phyloP scores from a whole-genome alignment of 2,797 vertebrate genomes.

The Anguilla pacifica region DNA sequence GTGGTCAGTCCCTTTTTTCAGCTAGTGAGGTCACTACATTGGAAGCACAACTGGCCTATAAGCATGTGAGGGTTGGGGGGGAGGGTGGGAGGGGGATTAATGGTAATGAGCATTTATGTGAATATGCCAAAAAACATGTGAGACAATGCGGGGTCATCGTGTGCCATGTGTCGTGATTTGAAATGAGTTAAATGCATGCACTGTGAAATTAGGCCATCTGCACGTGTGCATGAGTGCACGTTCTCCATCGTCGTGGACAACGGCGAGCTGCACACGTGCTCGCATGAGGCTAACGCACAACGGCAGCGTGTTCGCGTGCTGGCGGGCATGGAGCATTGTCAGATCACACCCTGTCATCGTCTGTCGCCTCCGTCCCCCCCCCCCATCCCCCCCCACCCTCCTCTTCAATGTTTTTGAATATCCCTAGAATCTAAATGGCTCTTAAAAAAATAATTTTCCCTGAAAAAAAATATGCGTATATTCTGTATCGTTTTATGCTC shows the following conservation, averaged over 20 bases:
- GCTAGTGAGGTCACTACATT: not conserved
- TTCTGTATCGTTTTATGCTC: too few species aligned
- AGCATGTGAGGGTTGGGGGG: not conserved
- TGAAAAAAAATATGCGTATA: too few species aligned
- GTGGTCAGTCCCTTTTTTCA: too few species aligned
- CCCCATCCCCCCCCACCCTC: too few species aligned
- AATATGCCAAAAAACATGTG: not conserved
- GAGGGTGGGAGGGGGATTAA: not conserved
- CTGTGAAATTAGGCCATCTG: not conserved
- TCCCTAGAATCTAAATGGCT: not conserved
- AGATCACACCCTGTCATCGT: not conserved
- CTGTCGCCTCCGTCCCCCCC: not conserved
- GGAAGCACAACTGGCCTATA: not conserved
- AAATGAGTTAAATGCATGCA: not conserved
- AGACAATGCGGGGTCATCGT: not conserved
- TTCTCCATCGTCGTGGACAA: not conserved
- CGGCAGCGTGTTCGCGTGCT: not conserved
- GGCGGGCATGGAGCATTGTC: not conserved
- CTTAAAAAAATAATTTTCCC: too few species aligned
- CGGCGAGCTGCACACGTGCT: not conserved
- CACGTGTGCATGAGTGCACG: not conserved
- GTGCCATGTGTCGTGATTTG: not conserved
- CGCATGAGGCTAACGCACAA: not conserved
- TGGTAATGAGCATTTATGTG: not conserved
- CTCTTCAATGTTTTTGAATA: not conserved